Conservation (phyloP, 2,113 vertebrate genomes). For the Hystrix cristata region DNA sequence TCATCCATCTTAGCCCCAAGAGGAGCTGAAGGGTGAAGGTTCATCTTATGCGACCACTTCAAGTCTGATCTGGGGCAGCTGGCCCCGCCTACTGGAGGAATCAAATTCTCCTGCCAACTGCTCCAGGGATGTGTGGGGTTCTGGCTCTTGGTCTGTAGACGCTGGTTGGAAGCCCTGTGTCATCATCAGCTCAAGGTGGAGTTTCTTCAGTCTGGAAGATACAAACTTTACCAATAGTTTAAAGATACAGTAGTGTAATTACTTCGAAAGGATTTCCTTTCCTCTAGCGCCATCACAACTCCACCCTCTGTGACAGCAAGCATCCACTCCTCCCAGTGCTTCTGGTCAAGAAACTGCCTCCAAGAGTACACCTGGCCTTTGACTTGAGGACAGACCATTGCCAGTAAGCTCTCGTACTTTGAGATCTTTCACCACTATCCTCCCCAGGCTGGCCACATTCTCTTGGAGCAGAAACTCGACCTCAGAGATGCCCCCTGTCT, state of each 20-base stretch:
- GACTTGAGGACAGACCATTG: not conserved
- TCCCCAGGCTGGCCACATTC: not conserved
- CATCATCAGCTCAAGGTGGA: not conserved
- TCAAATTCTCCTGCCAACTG: not conserved
- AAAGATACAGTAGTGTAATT: not conserved
- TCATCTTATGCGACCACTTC: not conserved
- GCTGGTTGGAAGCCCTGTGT: not conserved
- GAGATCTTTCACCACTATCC: not conserved
- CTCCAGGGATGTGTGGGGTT: not conserved
- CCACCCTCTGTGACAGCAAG: not conserved
- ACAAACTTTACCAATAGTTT: not conserved
- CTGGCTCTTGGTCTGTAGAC: not conserved
- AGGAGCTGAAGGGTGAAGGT: not conserved
- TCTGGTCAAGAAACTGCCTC: not conserved
- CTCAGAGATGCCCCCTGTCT: not conserved
- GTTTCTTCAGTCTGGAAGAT: not conserved
- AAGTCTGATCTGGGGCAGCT: not conserved
- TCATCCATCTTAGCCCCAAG: not conserved
- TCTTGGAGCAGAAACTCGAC: not conserved
- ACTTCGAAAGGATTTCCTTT: not conserved
- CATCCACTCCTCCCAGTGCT: not conserved
- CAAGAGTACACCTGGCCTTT: not conserved
- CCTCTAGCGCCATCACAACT: not conserved
- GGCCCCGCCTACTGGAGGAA: not conserved
- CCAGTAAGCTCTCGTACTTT: not conserved